These are phyloP conservation scores for Carettochelys insculpta DNA, from an alignment of 2,113 vertebrate genomes.

Conservation along the genomic window DNA sequence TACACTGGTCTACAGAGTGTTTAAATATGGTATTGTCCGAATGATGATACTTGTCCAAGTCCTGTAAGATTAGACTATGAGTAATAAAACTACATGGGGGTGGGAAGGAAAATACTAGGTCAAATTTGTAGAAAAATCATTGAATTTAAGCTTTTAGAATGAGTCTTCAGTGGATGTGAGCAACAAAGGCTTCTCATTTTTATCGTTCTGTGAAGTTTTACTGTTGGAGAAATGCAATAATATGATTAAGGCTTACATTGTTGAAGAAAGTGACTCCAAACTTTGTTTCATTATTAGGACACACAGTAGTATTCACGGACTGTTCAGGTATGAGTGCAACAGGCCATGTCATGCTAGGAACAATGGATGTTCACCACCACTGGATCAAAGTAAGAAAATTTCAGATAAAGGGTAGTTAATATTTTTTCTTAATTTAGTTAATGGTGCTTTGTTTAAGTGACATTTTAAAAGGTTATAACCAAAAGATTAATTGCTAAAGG, in stretches of 20 bases:
- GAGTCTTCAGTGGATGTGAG: not conserved
- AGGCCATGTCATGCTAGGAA: conserved; percentile 94
- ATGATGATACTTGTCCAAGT: not conserved
- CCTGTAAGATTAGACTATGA: not conserved
- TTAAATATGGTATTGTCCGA: not conserved
- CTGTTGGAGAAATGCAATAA: not conserved
- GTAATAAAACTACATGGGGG: not conserved
- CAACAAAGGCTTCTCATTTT: fast-evolving
- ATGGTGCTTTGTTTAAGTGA: not conserved
- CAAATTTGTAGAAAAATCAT: not conserved
- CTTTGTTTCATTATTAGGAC: conserved; percentile 77
- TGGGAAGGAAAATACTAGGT: not conserved
- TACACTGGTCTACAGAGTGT: not conserved
- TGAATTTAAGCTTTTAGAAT: not conserved
- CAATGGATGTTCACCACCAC: conserved; percentile 95
- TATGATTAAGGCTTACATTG: not conserved
- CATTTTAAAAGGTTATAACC: not conserved
- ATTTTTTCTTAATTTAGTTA: not conserved
- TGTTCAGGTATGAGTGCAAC: conserved; percentile 91
- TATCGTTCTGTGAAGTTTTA: not conserved
- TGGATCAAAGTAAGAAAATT: conserved; percentile 88
- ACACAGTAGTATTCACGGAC: conserved; percentile 89
- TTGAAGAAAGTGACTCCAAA: not conserved
- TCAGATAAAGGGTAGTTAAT: not conserved
- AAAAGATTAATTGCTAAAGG: not conserved